Base-by-base conservation (phyloP, 2,888 invertebrate genomes). In the Heliconius erato region DNA sequence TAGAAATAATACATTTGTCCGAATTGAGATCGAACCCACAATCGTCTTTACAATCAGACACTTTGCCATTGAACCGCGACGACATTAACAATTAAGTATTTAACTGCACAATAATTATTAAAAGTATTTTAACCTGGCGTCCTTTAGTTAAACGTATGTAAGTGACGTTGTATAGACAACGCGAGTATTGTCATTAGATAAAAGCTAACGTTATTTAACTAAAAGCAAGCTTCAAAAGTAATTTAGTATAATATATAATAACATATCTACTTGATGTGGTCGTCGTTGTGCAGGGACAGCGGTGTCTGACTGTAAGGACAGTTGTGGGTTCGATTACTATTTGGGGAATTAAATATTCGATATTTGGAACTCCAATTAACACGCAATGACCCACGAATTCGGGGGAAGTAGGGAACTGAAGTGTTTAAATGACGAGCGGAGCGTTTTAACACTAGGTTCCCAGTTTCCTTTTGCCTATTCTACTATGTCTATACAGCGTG, bases 141-240 rank as follows among this genome's bases (percentile, higher is more conserved):
- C 63, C 63, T n/a, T 63, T 4, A 63, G 63, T 63, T 63, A 23
- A 63, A 54, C 54, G 67, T 67, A 26, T 12, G 28, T 67, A 67
- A 67, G 67, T 67, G 67, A 67, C 28, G 67, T 28, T 67, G 67
- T 67, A 28, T 67, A 28, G 67, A 67, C 26, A 67, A 67, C 28
- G 28, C 16, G 0, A 67, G 67, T 28, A 28, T 67, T 5, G 67
- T 67, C 28, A 63, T 63, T 63, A 67, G 67, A 67, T 67, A 16
- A 67, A 28, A 28, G 67, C 28, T 28, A 28, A 28, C 28, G 67
- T 67, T 26, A 32, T 67, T 28, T 28, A 67, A 67, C 28, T 67
- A 67, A 67, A 28, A 67, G 28, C 67, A 67, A 63, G 63, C n/a
- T n/a, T 63, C n/a, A 63, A 63, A 63, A 1, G 63, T n/a, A 23